Conservation (phyloP, 1,140 invertebrate species). For the Parapsyche elsis region DNA sequence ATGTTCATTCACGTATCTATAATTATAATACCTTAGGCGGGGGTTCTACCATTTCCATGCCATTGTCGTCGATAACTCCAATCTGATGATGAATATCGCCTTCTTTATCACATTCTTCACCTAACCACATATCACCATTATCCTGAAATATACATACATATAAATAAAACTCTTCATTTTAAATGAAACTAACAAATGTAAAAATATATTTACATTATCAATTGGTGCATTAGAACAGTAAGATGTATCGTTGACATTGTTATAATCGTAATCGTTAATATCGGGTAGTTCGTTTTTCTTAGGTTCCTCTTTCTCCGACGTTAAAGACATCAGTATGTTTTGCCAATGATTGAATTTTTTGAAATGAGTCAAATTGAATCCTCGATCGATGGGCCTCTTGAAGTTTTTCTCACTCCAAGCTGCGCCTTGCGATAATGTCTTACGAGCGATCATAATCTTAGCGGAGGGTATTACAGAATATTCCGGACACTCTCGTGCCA, state of each 20-base stretch:
- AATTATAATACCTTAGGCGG: conserved; percentile 59
- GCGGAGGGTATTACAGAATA: conserved; percentile 61
- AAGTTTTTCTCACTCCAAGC: conserved; percentile 66
- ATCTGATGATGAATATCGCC: conserved; percentile 61
- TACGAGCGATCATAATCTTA: conserved; percentile 65
- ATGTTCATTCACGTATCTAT: neutral
- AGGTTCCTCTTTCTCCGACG: conserved; percentile 37
- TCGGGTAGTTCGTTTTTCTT: conserved; percentile 57
- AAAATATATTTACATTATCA: conserved; percentile 51
- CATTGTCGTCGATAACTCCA: conserved; percentile 48
- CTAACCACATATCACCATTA: conserved; percentile 61
- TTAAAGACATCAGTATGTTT: conserved; percentile 39
- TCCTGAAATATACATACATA: conserved; percentile 57
- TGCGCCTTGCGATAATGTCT: conserved; percentile 63
- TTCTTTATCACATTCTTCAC: conserved; percentile 61
- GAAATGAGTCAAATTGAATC: conserved; percentile 49
- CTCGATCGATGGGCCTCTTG: conserved; percentile 64
- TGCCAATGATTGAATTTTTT: conserved; percentile 51
- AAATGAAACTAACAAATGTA: conserved; percentile 3
- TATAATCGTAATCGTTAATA: conserved; percentile 65
- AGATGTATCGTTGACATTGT: conserved; percentile 68
- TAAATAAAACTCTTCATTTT: conserved; percentile 1
- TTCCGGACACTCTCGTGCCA: conserved; percentile 57
- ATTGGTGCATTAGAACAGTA: conserved; percentile 64
- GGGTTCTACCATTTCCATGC: conserved; percentile 61